Evolutionary conservation across 2,113 vertebrate genomes (phyloP).

Genomic region (Bufo bufo): DNA sequence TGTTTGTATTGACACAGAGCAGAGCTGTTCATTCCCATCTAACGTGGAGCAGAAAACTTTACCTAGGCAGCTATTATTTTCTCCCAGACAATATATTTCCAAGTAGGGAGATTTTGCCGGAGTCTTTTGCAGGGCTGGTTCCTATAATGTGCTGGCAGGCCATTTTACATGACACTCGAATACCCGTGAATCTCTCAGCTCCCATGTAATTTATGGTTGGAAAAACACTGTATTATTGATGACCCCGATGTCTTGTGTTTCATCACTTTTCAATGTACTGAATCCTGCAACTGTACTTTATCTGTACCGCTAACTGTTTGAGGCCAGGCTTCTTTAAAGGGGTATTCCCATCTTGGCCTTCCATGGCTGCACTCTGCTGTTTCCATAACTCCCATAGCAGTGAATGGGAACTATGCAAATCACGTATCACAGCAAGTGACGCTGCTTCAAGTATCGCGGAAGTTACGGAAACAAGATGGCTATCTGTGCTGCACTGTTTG

Average conservation of each 20-base stretch:
- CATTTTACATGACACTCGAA: not conserved
- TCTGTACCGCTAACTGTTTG: not conserved
- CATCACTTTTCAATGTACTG: not conserved
- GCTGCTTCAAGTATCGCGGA: too few species aligned
- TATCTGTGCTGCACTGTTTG: too few species aligned
- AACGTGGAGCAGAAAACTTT: not conserved
- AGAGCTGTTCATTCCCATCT: slow-evolving; percentile 11
- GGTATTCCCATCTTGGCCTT: too few species aligned
- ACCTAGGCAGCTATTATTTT: slow-evolving; percentile 3
- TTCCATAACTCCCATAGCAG: too few species aligned
- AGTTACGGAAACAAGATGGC: too few species aligned
- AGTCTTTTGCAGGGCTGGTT: slow-evolving; percentile 8
- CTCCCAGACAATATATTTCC: slow-evolving; percentile 28
- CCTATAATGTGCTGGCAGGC: slow-evolving; percentile 31
- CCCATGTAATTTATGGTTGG: slow-evolving; percentile 2
- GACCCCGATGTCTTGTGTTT: not conserved
- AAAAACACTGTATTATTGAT: not conserved
- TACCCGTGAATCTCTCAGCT: slow-evolving; percentile 28
- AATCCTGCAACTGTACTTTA: not conserved
- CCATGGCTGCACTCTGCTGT: too few species aligned
- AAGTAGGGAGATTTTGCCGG: slow-evolving; percentile 35
- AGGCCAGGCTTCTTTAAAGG: not conserved
- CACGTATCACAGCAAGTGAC: too few species aligned
- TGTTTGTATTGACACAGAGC: slow-evolving; percentile 29
- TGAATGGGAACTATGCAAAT: too few species aligned